phyloP scores from a whole-genome alignment of 2,113 vertebrate species.

The Microcebus tavaratra region DNA sequence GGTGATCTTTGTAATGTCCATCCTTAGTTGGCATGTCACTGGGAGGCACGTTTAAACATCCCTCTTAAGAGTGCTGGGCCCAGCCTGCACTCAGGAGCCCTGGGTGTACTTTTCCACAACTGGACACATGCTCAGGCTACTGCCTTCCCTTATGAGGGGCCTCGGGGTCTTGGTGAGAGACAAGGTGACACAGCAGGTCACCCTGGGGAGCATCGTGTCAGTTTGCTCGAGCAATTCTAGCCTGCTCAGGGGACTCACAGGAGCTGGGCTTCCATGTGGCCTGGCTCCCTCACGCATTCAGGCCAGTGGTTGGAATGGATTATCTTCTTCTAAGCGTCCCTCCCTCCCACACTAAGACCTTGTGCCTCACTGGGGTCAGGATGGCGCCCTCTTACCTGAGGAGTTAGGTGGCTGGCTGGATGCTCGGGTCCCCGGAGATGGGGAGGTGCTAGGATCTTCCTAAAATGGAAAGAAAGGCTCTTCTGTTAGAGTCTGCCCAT shows the following conservation, averaged over 20 bases:
- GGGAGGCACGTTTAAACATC: too few relatives aligned
- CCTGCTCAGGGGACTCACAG: background rate
- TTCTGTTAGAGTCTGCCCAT: background rate
- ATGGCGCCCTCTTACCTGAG: conserved; percentile 84
- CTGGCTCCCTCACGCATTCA: accelerated
- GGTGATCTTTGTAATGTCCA: accelerated
- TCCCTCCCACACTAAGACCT: too few relatives aligned
- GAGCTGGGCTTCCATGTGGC: background rate
- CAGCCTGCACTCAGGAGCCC: background rate
- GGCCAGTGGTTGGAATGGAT: accelerated
- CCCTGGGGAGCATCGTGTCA: too few relatives aligned
- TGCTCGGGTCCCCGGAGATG: conserved; percentile 90
- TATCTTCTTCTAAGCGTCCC: accelerated
- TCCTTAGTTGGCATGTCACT: accelerated
- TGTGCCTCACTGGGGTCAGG: accelerated
- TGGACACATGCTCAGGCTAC: background rate
- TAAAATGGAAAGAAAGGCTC: conserved; percentile 74
- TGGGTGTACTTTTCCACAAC: accelerated
- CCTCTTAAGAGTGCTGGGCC: background rate
- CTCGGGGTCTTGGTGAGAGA: background rate
- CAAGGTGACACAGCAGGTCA: background rate
- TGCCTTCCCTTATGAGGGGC: background rate
- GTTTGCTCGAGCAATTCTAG: background rate
- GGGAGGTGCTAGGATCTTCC: conserved; percentile 94
- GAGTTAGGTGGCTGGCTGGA: conserved; percentile 92